phyloP scores from a whole-genome alignment of 2,113 vertebrate species.

The Pedetes capensis region DNA sequence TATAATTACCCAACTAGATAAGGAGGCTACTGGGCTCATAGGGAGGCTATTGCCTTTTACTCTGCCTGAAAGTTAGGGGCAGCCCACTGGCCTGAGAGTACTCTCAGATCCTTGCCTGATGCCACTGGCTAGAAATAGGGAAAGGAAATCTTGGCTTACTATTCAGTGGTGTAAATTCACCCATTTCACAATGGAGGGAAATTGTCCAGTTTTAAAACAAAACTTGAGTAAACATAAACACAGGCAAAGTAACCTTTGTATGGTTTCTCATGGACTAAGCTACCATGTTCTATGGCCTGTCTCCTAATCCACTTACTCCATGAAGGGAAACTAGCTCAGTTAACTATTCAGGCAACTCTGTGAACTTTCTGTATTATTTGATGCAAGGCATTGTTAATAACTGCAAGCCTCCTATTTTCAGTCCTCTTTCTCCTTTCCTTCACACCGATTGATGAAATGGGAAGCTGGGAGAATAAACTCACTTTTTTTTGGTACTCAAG shows the following conservation, averaged over 20 bases:
- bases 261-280: neutral
- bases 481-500: conserved; percentile 17
- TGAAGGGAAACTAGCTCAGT: neutral
- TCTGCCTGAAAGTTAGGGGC: neutral
- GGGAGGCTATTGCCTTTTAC: neutral
- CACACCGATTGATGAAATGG: neutral
- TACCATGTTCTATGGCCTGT: neutral
- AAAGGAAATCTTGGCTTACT: neutral
- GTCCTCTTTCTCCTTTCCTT: neutral
- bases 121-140: neutral
- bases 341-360: neutral
- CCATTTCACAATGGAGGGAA: neutral
- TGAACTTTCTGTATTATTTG: neutral
- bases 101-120: neutral
- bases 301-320: neutral
- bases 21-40: neutral
- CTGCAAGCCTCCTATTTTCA: neutral
- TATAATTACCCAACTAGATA: neutral
- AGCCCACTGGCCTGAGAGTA: neutral
- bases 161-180: neutral
- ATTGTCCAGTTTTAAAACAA: neutral
- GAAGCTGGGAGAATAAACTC: conserved; percentile 23
- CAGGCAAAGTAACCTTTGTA: neutral
- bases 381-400: neutral
- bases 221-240: neutral